Base-by-base conservation (phyloP, 2,113 vertebrate species). In the Lathamus discolor region DNA sequence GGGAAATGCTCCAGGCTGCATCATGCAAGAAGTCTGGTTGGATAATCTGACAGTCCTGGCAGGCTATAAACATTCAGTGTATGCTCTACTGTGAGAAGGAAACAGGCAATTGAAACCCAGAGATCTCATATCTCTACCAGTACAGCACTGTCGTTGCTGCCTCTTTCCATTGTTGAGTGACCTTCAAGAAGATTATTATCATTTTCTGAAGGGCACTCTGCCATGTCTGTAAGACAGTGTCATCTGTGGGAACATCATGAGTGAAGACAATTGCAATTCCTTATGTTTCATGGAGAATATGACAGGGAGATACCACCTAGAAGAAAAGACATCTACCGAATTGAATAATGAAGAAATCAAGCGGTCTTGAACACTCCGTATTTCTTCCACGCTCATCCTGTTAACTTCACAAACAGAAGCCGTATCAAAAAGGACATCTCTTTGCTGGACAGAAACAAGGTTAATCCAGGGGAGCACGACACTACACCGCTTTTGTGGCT, bases 321-420 rank as follows among this genome's bases (percentile, higher is more conserved):
- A 90, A 81, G 44, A 17, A 39, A 66, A 54, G 37, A 28, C 8
- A 13, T 12, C 35, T 16, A 14, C 29, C 11, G n/a, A 8, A 13
- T 4, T 31, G 24, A 51, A 81, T 4, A 46, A n/a, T 5, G 11
- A 66, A 68, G 12, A 22, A 64, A 57, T 12, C 7, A 11, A 11
- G 6, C 3, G 14, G 12, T 28, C 27, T 55, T 0, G 1, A 55
- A 57, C 4, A 9, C 18, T 14, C 64, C 0, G 0, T n/a, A 5
- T 52, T 83, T 81, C 33, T 12, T 27, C 64, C 44, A 0, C 1
- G 19, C 44, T 86, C 55, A 5, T 52, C 17, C 66, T 8, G 35
- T 4, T 22, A 41, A 69, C 43, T 43, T 39, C 69, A 48, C 28
- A 35, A 18, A 22, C 10, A 39, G 43, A 4, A 84, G 7, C 29